phyloP scores from a whole-genome alignment of 2,888 invertebrate genomes.

The Pelosia muscerda region DNA sequence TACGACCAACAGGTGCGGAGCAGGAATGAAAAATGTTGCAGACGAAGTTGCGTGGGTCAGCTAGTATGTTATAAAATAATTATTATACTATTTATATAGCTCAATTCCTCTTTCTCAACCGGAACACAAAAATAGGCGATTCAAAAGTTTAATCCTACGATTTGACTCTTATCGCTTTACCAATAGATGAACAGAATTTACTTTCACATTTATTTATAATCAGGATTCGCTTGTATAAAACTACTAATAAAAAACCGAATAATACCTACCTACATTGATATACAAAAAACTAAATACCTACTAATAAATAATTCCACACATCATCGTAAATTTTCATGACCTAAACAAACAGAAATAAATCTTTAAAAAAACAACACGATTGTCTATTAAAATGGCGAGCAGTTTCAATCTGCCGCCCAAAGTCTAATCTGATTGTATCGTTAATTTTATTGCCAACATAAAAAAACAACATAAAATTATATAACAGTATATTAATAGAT shows the following conservation, averaged over 20 bases:
- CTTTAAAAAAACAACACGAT: constrained; percentile 14
- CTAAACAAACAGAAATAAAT: constrained; percentile 16
- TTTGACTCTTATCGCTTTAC: not conserved
- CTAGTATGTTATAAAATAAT: too few relatives aligned
- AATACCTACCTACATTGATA: too few relatives aligned
- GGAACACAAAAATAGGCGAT: too few relatives aligned
- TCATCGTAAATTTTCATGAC: constrained; percentile 11
- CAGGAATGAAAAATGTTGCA: too few relatives aligned
- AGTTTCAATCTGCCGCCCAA: constrained; percentile 14
- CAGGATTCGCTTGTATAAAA: not conserved
- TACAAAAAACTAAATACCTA: too few relatives aligned
- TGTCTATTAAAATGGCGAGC: constrained; percentile 25
- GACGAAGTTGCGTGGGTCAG: too few relatives aligned
- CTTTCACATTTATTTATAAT: not conserved
- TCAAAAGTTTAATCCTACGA: not conserved
- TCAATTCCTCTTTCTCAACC: too few relatives aligned
- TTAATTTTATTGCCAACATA: constrained; percentile 40
- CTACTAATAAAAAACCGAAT: not conserved
- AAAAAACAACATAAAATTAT: constrained; percentile 31
- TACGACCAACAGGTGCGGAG: too few relatives aligned
- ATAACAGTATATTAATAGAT: constrained; percentile 16
- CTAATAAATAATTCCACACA: not conserved
- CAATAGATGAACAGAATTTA: not conserved
- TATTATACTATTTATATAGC: too few relatives aligned
- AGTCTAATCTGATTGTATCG: constrained; percentile 30